Base-by-base conservation (phyloP, 2,888 invertebrate species). In the Pinctada fucata region DNA sequence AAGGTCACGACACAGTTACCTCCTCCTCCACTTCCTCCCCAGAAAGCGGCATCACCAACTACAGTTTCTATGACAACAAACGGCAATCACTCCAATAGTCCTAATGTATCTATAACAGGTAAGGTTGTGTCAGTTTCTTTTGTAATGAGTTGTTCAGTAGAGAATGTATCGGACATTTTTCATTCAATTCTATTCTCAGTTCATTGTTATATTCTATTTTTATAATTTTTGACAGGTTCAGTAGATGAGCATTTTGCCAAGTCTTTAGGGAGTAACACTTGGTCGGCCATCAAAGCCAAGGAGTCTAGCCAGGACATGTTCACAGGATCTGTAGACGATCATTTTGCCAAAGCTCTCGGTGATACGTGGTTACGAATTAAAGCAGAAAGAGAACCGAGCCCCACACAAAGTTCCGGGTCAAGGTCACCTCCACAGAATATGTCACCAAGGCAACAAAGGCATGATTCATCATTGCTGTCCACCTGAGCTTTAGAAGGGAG, bases 211-310 rank as follows among this genome's bases (percentile, higher is more conserved):
- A 66, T 66, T 66, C 16, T 31, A 66, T 66, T 66, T 58, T 16
- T 66, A 31, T 66, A 8, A 66, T 31, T 66, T 16, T 66, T 31
- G n/a, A 66, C 31, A 91, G 91, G 88, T 58, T 95, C 95, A 81
- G 97, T 97, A 68, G 97, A 97, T 93, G 97, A 97, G 91, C 97
- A 97, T 91, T 97, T 97, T 93, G 97, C 97, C 52, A 97, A 97
- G 93, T 97, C 97, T 0, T 93, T 97, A 69, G 94, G 94, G 2
- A 96, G 96, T 90, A 87, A 85, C 73, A 97, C 96, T 0, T 97
- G 97, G 97, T 88, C 88, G 52, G 88, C 88, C 65, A 82, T 91
- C 49, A 90, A 91, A 80, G 88, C 88, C 13, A 85, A 89, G 74
- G 89, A 90, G 64, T 80, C 87, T 0, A 72, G 78, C 2, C 79